Conservation (phyloP, 2,797 vertebrate genomes). For the Cercopithecus diana region DNA sequence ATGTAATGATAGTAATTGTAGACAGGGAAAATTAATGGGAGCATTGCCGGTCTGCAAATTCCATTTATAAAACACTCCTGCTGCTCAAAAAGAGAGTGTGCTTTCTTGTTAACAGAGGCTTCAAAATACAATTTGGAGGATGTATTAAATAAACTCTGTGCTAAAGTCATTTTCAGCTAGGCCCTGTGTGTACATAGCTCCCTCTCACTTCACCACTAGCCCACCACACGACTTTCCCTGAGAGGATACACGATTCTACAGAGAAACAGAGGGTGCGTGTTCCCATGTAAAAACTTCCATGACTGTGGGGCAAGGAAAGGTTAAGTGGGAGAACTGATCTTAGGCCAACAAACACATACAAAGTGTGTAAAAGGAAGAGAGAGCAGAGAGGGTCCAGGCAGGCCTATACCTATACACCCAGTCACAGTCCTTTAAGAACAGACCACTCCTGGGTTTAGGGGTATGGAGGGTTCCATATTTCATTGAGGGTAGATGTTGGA, state of each 20-base stretch:
- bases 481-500: background rate
- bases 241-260: background rate
- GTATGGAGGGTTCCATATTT: background rate
- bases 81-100: slow-evolving; percentile 87
- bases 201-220: slow-evolving; percentile 53
- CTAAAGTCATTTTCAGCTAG: slow-evolving; percentile 76
- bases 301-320: background rate
- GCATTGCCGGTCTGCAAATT: slow-evolving; percentile 86
- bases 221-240: slow-evolving; percentile 23
- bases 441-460: background rate
- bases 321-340: slow-evolving; percentile 56
- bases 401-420: background rate
- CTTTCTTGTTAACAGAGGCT: slow-evolving; percentile 87
- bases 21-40: slow-evolving; percentile 88
- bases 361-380: background rate
- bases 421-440: background rate
- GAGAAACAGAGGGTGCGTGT: background rate
- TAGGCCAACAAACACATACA: background rate
- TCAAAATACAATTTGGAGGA: slow-evolving; percentile 76
- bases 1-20: slow-evolving; percentile 93
- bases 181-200: slow-evolving; percentile 28
- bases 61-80: slow-evolving; percentile 87
- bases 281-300: background rate
- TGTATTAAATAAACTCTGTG: slow-evolving; percentile 75
- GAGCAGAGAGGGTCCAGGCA: background rate